Evolutionary conservation across 2,888 invertebrate species (phyloP), one percentile per base, ranked within the genome.

Genomic region (Amitus sp.): DNA sequence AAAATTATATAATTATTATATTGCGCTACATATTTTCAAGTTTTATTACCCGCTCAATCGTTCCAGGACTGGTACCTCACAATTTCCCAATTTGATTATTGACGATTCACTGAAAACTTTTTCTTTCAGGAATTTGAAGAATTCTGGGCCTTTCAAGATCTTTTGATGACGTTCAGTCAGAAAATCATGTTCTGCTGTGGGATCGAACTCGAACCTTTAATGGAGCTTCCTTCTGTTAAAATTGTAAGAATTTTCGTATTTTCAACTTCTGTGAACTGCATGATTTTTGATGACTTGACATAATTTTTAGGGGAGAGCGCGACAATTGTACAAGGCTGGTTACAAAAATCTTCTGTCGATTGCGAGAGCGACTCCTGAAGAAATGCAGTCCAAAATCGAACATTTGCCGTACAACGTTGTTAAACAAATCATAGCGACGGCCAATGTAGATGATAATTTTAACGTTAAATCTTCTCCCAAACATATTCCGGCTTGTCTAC

Each of bases 161-260:
- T 98, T 62, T 84, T 98, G 54, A 86, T 83, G 17, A 88, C 88
- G 62, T 89, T 98, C 76, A 87, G 90, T 23, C 85, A 88, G 68
- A 86, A 90, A 58, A 85, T 98, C 71, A 88, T 91, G 62, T 89
- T 92, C 77, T 95, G 95, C 82, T 93, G 93, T 56, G 88, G 91
- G 7, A 84, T 87, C 0, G 95, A 96, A 70, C 84, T 98, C 51
- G 84, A 90, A 27, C 90, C 90, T 9, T 85, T 98, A 15, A 88
- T 98, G 89, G 93, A 95, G 67, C 85, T 98, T 68, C 96, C 97
- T 1, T 88, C 89, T 15, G 95, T 98, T 2, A 94, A 92, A 85
- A 89, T 91, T 83, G 91, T 91, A 82, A 76, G 73, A 72, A 47
- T 42, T 56, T 50, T n/a, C n/a, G n/a, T n/a, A n/a, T n/a, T n/a